phyloP scores from a whole-genome alignment of 2,797 vertebrate genomes.

The Mallotus villosus region DNA sequence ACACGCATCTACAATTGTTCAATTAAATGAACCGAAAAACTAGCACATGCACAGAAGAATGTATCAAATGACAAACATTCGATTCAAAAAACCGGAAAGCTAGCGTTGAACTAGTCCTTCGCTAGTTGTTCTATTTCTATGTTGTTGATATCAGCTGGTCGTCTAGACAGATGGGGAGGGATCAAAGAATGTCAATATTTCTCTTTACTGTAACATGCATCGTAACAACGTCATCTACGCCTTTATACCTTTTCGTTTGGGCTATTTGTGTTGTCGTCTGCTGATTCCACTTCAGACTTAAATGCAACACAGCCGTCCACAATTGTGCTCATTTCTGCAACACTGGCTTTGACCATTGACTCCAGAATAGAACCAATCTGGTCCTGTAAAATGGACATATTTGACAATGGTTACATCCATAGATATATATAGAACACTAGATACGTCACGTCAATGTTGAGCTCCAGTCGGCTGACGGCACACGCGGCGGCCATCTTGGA shows the following conservation, averaged over 20 bases:
- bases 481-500: too few species aligned
- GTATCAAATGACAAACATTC: not conserved
- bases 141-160: conserved; percentile 40
- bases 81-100: not conserved
- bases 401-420: not conserved
- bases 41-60: not conserved
- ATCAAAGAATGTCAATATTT: not conserved
- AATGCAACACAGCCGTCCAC: conserved; percentile 27
- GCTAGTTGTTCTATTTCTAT: conserved; percentile 65
- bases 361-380: conserved; percentile 64
- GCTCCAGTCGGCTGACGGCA: too few species aligned
- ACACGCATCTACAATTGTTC: not conserved
- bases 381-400: conserved; percentile 61
- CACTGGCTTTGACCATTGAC: conserved; percentile 51
- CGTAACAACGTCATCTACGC: not conserved
- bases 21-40: not conserved
- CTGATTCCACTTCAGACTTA: not conserved
- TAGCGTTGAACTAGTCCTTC: not conserved
- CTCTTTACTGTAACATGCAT: not conserved
- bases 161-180: conserved; percentile 8
- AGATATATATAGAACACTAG: too few species aligned
- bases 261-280: not conserved
- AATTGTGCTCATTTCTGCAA: conserved; percentile 65
- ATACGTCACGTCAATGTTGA: too few species aligned
- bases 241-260: conserved; percentile 48